phyloP scores from a whole-genome alignment of 2,888 invertebrate species.

The Polia nebulosa region DNA sequence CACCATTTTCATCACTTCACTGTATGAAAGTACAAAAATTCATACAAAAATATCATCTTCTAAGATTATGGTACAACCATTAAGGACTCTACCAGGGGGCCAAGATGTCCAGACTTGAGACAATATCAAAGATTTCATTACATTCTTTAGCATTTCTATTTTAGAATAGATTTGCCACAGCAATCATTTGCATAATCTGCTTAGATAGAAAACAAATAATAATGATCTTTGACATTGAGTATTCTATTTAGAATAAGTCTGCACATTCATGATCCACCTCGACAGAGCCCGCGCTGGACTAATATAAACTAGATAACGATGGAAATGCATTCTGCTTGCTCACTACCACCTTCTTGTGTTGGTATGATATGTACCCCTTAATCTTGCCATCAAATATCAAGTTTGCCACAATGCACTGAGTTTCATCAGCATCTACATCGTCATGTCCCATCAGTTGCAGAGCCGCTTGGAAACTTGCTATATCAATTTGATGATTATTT shows the following conservation, averaged over 20 bases:
- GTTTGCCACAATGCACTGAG: constrained; percentile 99
- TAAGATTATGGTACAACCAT: constrained; percentile 21
- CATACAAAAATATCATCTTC: constrained; percentile 47
- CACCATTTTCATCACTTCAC: constrained; percentile 14
- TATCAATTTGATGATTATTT: constrained; percentile 96
- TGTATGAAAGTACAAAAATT: constrained; percentile 53
- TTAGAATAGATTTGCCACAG: constrained; percentile 15
- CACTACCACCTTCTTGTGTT: constrained; percentile 99
- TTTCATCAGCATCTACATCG: constrained; percentile 98
- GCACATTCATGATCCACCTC: constrained; percentile 46
- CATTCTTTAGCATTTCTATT: constrained; percentile 4
- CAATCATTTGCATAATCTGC: constrained; percentile 7
- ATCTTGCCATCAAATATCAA: constrained; percentile 99
- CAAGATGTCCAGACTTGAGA: constrained; percentile 14
- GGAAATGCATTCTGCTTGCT: constrained; percentile 99
- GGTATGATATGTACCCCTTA: constrained; percentile 99
- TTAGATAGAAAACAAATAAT: background rate
- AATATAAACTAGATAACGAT: constrained; percentile 92
- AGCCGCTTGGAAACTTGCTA: constrained; percentile 95
- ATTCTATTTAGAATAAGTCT: constrained; percentile 38
- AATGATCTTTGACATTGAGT: constrained; percentile 30
- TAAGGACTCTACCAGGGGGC: constrained; percentile 23
- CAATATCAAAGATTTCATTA: constrained; percentile 35
- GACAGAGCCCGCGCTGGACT: constrained; percentile 61
- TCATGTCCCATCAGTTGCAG: constrained; percentile 95